Conservation (phyloP, 2,797 vertebrate species). For the Coregonus suidteri region DNA sequence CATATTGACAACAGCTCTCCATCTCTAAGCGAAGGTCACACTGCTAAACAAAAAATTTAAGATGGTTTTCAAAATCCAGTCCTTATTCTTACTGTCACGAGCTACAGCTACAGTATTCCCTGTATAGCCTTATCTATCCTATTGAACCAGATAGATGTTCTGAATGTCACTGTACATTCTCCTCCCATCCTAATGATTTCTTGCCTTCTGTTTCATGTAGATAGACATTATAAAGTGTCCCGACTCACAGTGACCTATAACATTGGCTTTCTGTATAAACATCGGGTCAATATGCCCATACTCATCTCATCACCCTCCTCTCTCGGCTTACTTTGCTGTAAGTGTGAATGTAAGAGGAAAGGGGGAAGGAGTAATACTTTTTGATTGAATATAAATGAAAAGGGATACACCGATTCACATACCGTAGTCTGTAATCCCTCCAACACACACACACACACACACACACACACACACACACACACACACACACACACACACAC, state of each 20-base stretch:
- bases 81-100: not conserved
- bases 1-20: too few species aligned
- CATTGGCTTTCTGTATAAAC: slow-evolving; percentile 50
- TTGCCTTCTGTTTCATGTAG: slow-evolving; percentile 48
- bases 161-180: slow-evolving; percentile 30
- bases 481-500: slow-evolving; percentile 5
- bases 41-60: not conserved
- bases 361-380: slow-evolving; percentile 34
- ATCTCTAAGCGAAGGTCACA: not conserved
- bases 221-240: slow-evolving; percentile 49
- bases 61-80: not conserved
- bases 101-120: not conserved
- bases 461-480: not conserved
- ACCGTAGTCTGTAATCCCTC: slow-evolving; percentile 54
- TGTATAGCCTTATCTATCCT: slow-evolving; percentile 28
- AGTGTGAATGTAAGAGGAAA: slow-evolving; percentile 1
- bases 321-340: slow-evolving; percentile 19
- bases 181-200: slow-evolving; percentile 55
- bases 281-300: slow-evolving; percentile 65
- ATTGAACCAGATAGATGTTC: slow-evolving; percentile 1
- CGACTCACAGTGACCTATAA: slow-evolving; percentile 29
- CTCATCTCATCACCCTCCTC: slow-evolving; percentile 35
- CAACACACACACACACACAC: not conserved
- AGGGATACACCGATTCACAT: slow-evolving; percentile 47
- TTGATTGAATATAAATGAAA: slow-evolving; percentile 63